Evolutionary conservation across 2,113 vertebrate species (phyloP), one percentile per base, ranked within the genome.

Genomic region (Protobothrops mucrosquamatus): DNA sequence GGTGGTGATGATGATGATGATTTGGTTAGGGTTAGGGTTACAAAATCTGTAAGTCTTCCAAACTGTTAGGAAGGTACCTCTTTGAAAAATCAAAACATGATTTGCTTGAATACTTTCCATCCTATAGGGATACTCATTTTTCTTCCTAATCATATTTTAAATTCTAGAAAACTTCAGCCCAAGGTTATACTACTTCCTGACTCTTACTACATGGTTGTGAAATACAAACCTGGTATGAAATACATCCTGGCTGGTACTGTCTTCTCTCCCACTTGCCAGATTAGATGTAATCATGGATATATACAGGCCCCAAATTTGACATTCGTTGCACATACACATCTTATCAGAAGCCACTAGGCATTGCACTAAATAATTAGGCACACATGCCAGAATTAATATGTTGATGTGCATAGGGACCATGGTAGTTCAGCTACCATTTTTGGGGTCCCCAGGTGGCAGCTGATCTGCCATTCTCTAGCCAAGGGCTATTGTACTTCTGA

Each of bases 351-450:
- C 93, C 95, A 96, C 94, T 94, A 95, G 96, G 95, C 89, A 96
- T 90, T 94, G 96, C 95, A 95, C 39, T 89, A 95, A 96, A 96
- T 96, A 97, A 97, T 97, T 94, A 74, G 81, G 95, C 96, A 91
- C 48, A 0, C 94, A 96, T 95, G 96, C 95, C 95, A 96, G 95
- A 96, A 96, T 94, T 97, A 96, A 97, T 93, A 88, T 95, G 92
- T 87, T 90, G 48, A 90, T 96, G 96, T 64, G 26, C 61, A 96
- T 95, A 95, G 90, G 96, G 64, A 96, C 94, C 94, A 94, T 90
- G 94, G 95, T 91, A 89, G 93, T 95, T 96, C 96, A 94, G 94
- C 95, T 96, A 96, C 97, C 97, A 97, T 97, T 92, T 97, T 95
- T 95, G 94, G 96, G 94, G 95, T 93, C 97, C 95, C 95, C 90